phyloP scores from a whole-genome alignment of 2,113 vertebrate genomes.

The Scortum barcoo region DNA sequence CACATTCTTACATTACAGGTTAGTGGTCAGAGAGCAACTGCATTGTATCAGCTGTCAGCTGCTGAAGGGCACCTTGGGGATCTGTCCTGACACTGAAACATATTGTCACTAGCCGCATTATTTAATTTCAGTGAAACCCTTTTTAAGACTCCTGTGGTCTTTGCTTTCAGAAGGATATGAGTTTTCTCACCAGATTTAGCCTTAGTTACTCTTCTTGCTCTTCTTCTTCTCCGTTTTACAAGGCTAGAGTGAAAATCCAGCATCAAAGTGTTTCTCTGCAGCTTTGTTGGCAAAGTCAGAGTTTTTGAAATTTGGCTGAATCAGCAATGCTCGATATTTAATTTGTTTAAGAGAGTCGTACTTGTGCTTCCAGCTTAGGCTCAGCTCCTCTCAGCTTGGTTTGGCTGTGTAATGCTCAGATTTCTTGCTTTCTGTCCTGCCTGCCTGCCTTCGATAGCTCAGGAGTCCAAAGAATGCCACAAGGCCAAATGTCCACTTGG shows the following conservation, averaged over 20 bases:
- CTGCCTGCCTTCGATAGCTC: slow-evolving; percentile 22
- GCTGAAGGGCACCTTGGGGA: slow-evolving; percentile 32
- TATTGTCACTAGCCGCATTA: slow-evolving; percentile 32
- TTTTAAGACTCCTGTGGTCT: neutral
- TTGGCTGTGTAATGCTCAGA: slow-evolving; percentile 31
- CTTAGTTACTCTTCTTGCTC: slow-evolving; percentile 16
- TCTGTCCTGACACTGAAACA: slow-evolving; percentile 39
- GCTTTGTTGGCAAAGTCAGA: slow-evolving; percentile 55
- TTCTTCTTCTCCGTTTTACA: slow-evolving; percentile 24
- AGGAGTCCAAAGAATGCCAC: neutral
- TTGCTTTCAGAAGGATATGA: slow-evolving; percentile 13
- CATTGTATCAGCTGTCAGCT: slow-evolving; percentile 7
- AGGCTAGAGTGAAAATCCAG: slow-evolving; percentile 54
- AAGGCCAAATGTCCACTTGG: neutral
- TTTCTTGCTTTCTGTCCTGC: slow-evolving; percentile 19
- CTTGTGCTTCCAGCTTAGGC: slow-evolving; percentile 43
- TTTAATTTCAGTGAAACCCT: slow-evolving; percentile 47
- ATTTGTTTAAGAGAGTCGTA: slow-evolving; percentile 61
- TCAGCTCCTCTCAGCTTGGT: slow-evolving; percentile 44
- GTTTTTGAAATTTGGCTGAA: slow-evolving; percentile 61
- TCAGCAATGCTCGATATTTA: slow-evolving; percentile 54
- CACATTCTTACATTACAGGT: neutral
- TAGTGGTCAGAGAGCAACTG: slow-evolving; percentile 4
- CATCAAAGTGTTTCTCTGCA: slow-evolving; percentile 64
- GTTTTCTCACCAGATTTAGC: slow-evolving; percentile 17